Conservation (phyloP, 1,140 invertebrate genomes). For the Philotrypesis tridentata region DNA sequence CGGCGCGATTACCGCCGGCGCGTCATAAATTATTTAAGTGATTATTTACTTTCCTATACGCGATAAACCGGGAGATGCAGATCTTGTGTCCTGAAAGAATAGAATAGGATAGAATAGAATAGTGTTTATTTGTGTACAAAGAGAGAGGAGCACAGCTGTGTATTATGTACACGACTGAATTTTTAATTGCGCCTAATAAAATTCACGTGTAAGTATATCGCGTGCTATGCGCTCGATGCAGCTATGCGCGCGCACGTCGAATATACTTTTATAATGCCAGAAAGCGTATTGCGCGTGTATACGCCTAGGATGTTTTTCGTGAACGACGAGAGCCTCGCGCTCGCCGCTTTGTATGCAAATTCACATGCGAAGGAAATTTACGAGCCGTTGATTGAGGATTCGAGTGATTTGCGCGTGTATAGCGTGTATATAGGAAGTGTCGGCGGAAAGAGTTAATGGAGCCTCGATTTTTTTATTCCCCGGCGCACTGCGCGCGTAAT, state of each 20-base stretch:
- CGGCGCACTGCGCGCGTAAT: no score
- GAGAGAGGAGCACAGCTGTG: neutral
- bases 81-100: no score
- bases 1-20: neutral
- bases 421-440: neutral
- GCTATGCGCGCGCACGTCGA: no score
- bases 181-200: constrained; percentile 61
- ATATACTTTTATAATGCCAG: no score
- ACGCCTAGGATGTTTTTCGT: no score
- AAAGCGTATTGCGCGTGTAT: no score
- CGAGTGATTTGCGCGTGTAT: neutral
- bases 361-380: neutral
- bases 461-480: no score
- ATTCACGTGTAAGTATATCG: constrained; percentile 1
- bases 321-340: no score
- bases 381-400: neutral
- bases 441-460: neutral
- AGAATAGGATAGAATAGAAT: no score
- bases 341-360: constrained; percentile 11
- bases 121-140: neutral
- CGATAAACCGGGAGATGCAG: neutral
- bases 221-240: no score
- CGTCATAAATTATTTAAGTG: constrained; percentile 31
- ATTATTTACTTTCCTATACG: neutral
- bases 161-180: constrained; percentile 24